Base-by-base conservation (phyloP, 2,113 vertebrate species). In the Megaceryle torquata region DNA sequence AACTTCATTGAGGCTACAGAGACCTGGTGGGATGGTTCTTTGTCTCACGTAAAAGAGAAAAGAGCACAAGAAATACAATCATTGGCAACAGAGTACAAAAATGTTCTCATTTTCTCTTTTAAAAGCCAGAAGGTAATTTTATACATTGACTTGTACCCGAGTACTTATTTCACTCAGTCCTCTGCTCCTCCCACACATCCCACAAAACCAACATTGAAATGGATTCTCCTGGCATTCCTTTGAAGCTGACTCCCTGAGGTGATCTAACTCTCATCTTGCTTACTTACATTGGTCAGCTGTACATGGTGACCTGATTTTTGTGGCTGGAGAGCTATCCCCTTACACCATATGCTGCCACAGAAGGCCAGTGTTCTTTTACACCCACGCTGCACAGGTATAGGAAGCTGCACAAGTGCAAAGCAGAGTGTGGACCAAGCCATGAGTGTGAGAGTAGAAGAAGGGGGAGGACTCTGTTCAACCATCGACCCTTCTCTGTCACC, bases 321-420 rank as follows among this genome's bases (percentile, higher is more conserved):
- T 50, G 56, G 29, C 75, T 33, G 25, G 12, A 74, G 54, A 41
- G 7, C n/a, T 39, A 12, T 15, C 13, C 24, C 22, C 35, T 60
- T 28, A 7, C 17, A 5, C 18, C 0, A 0, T 7, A 2, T 33
- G 16, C 5, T 10, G 48, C 43, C 6, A 3, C 33, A 13, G 18
- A 61, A 48, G 5, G 17, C 19, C n/a, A 1, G 3, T 2, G 2
- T 41, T 26, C 26, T 53, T 77, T 51, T 10, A 11, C 18, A 53
- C 3, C 25, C 48, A 10, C 1, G 0, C 21, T 54, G 74, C 44
- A 44, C 50, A 37, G 33, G 6, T n/a, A 16, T 25, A 59, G 16
- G 1, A 29, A 35, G 39, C 57, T 71, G 60, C 67, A 44, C 20
- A n/a, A 4, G 5, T 11, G 43, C 44, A 88, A 83, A 64, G 76